Evolutionary conservation across 2,888 invertebrate species (phyloP).

Genomic region (Carcina quercana): DNA sequence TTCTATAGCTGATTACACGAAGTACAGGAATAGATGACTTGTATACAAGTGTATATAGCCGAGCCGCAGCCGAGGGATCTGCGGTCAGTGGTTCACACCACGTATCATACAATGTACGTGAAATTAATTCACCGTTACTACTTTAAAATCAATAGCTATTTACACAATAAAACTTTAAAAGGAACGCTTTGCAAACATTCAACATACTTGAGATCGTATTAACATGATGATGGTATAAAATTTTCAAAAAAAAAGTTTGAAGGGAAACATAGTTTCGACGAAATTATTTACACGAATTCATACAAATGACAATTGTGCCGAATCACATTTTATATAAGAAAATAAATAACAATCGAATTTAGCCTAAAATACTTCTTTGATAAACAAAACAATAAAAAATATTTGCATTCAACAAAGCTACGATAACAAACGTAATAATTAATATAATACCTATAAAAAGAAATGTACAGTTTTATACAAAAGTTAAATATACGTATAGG

Average conservation of each 20-base stretch:
- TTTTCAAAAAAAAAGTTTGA: constrained; percentile 60
- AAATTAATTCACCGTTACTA: constrained; percentile 69
- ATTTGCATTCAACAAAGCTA: constrained; percentile 75
- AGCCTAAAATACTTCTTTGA: constrained; percentile 72
- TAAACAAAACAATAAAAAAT: constrained; percentile 74
- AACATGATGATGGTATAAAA: constrained; percentile 72
- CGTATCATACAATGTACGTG: constrained; percentile 52
- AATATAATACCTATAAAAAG: constrained; percentile 65
- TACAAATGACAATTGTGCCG: constrained; percentile 52
- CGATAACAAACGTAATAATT: constrained; percentile 73
- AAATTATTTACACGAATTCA: constrained; percentile 59
- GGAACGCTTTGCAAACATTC: constrained; percentile 75
- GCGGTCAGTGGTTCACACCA: constrained; percentile 33
- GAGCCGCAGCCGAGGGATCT: constrained; percentile 21
- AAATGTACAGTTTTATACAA: constrained; percentile 72
- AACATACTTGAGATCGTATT: constrained; percentile 75
- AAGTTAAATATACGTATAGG: no score
- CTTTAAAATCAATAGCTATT: constrained; percentile 61
- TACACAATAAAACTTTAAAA: constrained; percentile 75
- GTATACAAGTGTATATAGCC: constrained; percentile 41
- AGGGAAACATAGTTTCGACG: constrained; percentile 52
- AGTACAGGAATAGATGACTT: constrained; percentile 62
- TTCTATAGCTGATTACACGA: constrained; percentile 67
- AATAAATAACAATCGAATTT: constrained; percentile 74
- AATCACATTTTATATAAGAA: constrained; percentile 67